phyloP scores from a whole-genome alignment of 2,113 vertebrate species.

The Origma solitaria region DNA sequence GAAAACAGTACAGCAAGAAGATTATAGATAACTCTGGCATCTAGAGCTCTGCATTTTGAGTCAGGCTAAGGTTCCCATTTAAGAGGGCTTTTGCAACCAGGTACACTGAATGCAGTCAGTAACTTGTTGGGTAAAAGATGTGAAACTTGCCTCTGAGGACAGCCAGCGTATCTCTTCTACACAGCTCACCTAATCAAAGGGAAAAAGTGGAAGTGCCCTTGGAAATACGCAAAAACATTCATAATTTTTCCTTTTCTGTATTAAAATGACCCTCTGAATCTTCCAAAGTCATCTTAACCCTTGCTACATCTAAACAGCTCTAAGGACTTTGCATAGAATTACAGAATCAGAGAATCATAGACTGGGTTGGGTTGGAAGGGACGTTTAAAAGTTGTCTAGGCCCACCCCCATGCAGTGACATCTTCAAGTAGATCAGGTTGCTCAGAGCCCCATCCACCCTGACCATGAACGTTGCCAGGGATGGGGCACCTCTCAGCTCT shows the following conservation, averaged over 20 bases:
- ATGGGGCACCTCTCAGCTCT: too few relatives aligned
- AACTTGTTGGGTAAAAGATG: background rate
- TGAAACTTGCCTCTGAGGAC: background rate
- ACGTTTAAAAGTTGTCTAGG: background rate
- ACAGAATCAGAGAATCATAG: background rate
- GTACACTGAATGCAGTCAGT: background rate
- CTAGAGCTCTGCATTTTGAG: background rate
- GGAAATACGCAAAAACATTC: background rate
- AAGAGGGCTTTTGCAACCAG: background rate
- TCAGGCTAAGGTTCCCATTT: background rate
- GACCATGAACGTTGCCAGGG: background rate
- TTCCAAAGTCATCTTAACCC: background rate
- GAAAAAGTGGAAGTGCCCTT: background rate
- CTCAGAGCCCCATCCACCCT: background rate
- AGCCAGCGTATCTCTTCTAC: background rate
- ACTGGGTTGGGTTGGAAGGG: background rate
- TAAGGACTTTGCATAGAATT: background rate
- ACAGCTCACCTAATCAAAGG: background rate
- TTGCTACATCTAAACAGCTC: fast-evolving
- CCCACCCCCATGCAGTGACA: fast-evolving
- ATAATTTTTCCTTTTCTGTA: background rate
- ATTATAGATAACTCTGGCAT: background rate
- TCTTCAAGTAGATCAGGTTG: background rate
- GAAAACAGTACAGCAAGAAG: background rate
- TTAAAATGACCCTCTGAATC: background rate